Conservation (phyloP, 2,113 vertebrate species). For the Centropus unirufus region DNA sequence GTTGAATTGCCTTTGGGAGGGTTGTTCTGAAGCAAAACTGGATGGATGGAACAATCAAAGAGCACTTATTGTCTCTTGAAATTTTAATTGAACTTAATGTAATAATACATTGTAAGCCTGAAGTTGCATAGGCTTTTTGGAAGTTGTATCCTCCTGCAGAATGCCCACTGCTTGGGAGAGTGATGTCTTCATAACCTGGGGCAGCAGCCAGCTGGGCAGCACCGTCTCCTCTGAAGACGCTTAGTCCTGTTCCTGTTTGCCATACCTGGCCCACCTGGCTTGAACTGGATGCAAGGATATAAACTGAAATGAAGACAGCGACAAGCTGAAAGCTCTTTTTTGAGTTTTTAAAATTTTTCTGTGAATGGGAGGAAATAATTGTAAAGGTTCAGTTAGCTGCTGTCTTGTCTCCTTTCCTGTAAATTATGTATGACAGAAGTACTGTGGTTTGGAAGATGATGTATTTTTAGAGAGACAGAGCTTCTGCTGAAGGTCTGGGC, state of each 20-base stretch:
- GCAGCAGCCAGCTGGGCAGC: not conserved
- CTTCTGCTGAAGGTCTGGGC: not conserved
- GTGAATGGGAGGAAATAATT: not conserved
- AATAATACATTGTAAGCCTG: not conserved
- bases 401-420: not conserved
- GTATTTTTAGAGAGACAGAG: not conserved
- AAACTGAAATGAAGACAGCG: not conserved
- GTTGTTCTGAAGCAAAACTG: not conserved
- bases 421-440: not conserved
- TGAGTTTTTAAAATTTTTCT: not conserved
- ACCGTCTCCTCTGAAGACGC: not conserved
- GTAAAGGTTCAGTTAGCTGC: not conserved
- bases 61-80: not conserved
- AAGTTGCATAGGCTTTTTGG: not conserved
- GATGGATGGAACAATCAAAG: not conserved
- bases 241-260: not conserved
- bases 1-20: not conserved
- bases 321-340: not conserved
- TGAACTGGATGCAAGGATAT: not conserved
- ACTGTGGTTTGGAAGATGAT: not conserved
- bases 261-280: not conserved
- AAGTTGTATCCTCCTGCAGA: not conserved
- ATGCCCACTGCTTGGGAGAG: not conserved
- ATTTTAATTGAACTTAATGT: not conserved
- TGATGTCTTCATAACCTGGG: accelerated